These are phyloP conservation scores for Psammodynastes pulverulentus DNA, from an alignment of 2,113 vertebrate species.

Conservation along the genomic window DNA sequence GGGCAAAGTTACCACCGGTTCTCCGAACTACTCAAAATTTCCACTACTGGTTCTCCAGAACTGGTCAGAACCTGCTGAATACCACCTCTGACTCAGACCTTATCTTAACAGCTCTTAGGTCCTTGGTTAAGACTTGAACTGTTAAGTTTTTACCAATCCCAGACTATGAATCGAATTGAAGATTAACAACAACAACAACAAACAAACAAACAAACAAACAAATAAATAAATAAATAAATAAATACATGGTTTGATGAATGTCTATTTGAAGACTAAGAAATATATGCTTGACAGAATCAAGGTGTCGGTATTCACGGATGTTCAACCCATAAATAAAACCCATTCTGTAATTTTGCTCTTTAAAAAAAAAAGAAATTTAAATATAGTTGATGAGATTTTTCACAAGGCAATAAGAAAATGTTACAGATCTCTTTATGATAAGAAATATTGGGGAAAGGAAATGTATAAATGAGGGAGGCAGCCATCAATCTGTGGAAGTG, in stretches of 20 bases:
- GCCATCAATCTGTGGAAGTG: conserved; percentile 41
- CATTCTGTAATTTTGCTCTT: conserved; percentile 38
- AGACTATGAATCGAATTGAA: neutral
- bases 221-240: too few relatives aligned
- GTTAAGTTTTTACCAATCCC: neutral
- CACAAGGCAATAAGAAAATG: conserved; percentile 33
- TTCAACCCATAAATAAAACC: conserved; percentile 55
- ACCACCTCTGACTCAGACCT: too few relatives aligned
- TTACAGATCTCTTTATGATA: conserved; percentile 31
- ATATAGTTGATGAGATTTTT: conserved; percentile 42
- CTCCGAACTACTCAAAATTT: too few relatives aligned
- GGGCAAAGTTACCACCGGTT: too few relatives aligned
- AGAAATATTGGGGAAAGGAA: conserved; percentile 30
- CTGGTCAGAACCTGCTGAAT: too few relatives aligned
- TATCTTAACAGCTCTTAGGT: neutral
- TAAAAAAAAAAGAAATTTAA: conserved; percentile 33
- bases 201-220: too few relatives aligned
- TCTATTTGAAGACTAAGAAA: conserved; percentile 40
- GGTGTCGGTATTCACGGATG: conserved; percentile 55
- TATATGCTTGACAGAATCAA: conserved; percentile 48
- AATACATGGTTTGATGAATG: conserved; percentile 36
- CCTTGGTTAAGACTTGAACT: neutral
- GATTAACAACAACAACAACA: neutral
- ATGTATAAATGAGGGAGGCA: neutral
- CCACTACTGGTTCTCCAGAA: too few relatives aligned